Evolutionary conservation across 2,888 invertebrate genomes (phyloP), one percentile per base, ranked within the genome.

Genomic region (Ectobius pallidus): DNA sequence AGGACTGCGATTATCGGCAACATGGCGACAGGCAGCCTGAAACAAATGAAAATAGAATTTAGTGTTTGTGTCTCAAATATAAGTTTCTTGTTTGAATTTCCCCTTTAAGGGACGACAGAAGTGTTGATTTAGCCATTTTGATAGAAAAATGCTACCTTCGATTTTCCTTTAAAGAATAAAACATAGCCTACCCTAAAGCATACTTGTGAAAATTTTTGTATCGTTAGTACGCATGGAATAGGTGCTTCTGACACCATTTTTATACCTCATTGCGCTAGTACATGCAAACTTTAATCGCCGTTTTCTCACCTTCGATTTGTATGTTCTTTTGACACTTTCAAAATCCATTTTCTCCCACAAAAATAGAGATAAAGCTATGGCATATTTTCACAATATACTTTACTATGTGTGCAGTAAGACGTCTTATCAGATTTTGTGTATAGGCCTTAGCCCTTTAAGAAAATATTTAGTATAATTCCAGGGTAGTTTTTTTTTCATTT

Each of bases 11-110:
- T 30, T 44, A 65, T 30, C 30, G 44, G 16, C 44, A 25, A 18
- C 65, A 65, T 65, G 27, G 44, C 11, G 65, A 18, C 30, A 42
- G 46, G 25, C 18, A 6, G 27, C 42, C 63, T 63, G 63, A 2
- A 6, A 18, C 4, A 22, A 18, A 49, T n/a, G 7, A 18, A 4
- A 18, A 4, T 49, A 16, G 49, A 9, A 20, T 9, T 39, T 6
- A 39, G 14, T 9, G 7, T 9, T 14, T 39, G 39, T 14, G 7
- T 9, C 7, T 39, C 39, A 9, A 14, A 39, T 39, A 39, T 14
- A 39, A n/a, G n/a, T n/a, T 39, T 39, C 14, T 39, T 9, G 6
- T 39, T 6, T 9, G 39, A 14, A 39, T 9, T 39, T 9, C 39
- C 6, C 14, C 6, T n/a, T n/a, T n/a, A n/a, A n/a, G n/a, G n/a